Conservation (phyloP, 1,140 invertebrate genomes). For the Holotrichia oblita region DNA sequence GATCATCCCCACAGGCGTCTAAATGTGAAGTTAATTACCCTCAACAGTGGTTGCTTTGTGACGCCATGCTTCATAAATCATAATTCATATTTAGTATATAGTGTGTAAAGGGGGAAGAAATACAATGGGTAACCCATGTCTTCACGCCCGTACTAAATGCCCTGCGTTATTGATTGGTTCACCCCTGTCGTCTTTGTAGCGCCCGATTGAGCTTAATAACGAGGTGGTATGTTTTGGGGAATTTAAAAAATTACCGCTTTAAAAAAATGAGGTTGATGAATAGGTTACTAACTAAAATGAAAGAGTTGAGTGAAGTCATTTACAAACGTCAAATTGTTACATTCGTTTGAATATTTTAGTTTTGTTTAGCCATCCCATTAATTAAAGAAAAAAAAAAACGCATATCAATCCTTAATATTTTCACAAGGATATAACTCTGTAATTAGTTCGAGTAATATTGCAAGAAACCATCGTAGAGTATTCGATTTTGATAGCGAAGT, state of each 20-base stretch:
- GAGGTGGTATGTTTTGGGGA: neutral
- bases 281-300: too few relatives aligned
- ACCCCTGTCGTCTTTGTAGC: neutral
- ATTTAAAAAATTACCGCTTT: too few relatives aligned
- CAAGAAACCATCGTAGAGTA: neutral
- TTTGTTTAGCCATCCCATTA: too few relatives aligned
- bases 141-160: slow-evolving; percentile 42
- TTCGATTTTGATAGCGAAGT: neutral
- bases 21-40: slow-evolving; percentile 50
- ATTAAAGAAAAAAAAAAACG: too few relatives aligned
- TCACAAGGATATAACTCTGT: too few relatives aligned
- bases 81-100: slow-evolving; percentile 50
- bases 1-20: slow-evolving; percentile 40
- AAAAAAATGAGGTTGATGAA: too few relatives aligned
- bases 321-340: too few relatives aligned
- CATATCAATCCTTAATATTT: too few relatives aligned
- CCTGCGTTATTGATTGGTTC: slow-evolving; percentile 14
- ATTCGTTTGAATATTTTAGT: too few relatives aligned
- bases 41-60: slow-evolving; percentile 50
- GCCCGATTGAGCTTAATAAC: neutral
- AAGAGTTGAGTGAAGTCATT: too few relatives aligned
- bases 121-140: slow-evolving; percentile 44
- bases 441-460: neutral
- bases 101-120: slow-evolving; percentile 40
- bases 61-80: slow-evolving; percentile 50